These are phyloP conservation scores for Benthosema pterotum DNA, from an alignment of 2,797 vertebrate genomes.

Conservation along the genomic window DNA sequence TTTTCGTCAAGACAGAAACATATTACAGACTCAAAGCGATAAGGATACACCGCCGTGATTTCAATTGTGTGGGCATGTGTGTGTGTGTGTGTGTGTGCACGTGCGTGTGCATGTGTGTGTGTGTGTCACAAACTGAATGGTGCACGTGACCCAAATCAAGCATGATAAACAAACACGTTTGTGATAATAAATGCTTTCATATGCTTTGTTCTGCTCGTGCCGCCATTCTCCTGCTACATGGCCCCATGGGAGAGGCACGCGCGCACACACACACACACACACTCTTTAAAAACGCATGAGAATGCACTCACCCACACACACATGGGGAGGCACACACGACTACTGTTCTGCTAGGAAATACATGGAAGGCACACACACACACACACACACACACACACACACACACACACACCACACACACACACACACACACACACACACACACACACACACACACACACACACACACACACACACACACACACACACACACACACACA, in stretches of 20 bases:
- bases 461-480: slow-evolving; percentile 2
- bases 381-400: slow-evolving; percentile 9
- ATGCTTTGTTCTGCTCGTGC: slow-evolving; percentile 54
- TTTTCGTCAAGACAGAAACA: too few species aligned
- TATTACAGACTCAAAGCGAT: too few species aligned
- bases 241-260: slow-evolving; percentile 48
- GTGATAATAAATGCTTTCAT: slow-evolving; percentile 60
- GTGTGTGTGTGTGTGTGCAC: too few species aligned
- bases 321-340: slow-evolving; percentile 7
- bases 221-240: slow-evolving; percentile 49
- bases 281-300: background rate
- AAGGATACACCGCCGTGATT: too few species aligned
- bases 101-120: too few species aligned
- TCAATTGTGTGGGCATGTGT: too few species aligned
- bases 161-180: slow-evolving; percentile 45
- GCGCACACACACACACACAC: slow-evolving; percentile 11
- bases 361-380: slow-evolving; percentile 29
- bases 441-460: background rate
- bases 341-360: slow-evolving; percentile 44
- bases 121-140: too few species aligned
- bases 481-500: background rate
- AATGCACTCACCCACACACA: background rate
- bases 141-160: slow-evolving; percentile 50
- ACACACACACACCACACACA: slow-evolving; percentile 3
- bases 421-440: slow-evolving; percentile 16